phyloP scores from a whole-genome alignment of 2,888 invertebrate genomes.

The Epirrhoe tristata region DNA sequence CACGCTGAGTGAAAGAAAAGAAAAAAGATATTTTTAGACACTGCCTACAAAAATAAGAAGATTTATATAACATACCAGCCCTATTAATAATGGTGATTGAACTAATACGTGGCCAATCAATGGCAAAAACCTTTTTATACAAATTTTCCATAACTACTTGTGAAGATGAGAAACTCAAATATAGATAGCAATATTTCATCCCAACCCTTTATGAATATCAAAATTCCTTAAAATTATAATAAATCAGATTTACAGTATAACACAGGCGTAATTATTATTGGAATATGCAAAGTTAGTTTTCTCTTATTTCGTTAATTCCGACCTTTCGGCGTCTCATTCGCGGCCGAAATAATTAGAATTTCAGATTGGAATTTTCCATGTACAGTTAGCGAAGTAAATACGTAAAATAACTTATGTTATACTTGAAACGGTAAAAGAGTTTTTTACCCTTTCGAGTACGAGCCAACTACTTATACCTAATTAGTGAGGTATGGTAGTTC shows the following conservation, averaged over 20 bases:
- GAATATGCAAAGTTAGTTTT: constrained; percentile 81
- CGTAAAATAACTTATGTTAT: neutral
- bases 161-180: neutral
- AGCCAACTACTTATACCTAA: no score
- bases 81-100: no score
- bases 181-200: neutral
- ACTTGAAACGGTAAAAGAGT: neutral
- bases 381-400: constrained; percentile 49
- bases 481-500: no score
- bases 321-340: constrained; percentile 51
- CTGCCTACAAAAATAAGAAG: no score
- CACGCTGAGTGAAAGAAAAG: no score
- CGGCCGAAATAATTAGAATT: constrained; percentile 74
- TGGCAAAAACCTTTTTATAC: no score
- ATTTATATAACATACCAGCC: no score
- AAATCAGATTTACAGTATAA: constrained; percentile 20
- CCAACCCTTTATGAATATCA: constrained; percentile 12
- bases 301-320: constrained; percentile 69
- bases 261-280: constrained; percentile 62
- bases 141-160: no score
- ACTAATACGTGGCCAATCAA: no score
- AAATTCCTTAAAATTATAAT: constrained; percentile 14
- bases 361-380: constrained; percentile 74
- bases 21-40: no score
- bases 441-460: no score